A percentile compares a stretch with the other conserved stretches of the same genome.
These are phyloP conservation scores for Tribolium freemani DNA, from an alignment of 2,888 invertebrate genomes.

Conservation along the genomic window DNA sequence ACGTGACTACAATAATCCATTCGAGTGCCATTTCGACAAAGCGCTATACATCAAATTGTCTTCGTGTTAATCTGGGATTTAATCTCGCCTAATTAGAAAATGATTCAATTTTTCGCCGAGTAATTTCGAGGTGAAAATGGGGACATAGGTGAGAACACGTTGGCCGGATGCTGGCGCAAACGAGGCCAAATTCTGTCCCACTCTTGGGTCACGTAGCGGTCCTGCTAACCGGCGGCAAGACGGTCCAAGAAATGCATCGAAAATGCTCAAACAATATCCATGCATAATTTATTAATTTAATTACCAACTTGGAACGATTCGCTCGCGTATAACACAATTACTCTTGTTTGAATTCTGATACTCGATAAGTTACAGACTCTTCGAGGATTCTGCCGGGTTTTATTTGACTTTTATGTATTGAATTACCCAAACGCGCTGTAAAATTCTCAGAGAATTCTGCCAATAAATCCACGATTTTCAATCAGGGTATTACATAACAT, in stretches of 20 bases:
- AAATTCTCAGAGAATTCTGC: background rate
- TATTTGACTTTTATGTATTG: background rate
- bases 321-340: background rate
- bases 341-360: background rate
- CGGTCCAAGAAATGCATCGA: conserved; percentile 19
- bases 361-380: no score
- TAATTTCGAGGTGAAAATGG: conserved; percentile 6
- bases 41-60: background rate
- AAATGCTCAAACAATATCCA: background rate
- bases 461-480: no score
- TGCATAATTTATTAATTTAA: background rate
- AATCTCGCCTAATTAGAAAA: background rate
- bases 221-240: conserved; percentile 45
- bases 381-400: no score
- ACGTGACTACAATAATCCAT: conserved; percentile 36
- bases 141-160: conserved; percentile 30
- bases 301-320: background rate
- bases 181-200: conserved; percentile 47
- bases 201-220: conserved; percentile 54
- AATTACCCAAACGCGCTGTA: background rate
- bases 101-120: background rate
- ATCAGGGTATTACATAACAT: no score
- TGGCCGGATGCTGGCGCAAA: conserved; percentile 39
- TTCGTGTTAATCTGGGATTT: background rate
- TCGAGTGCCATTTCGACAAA: conserved; percentile 31